Base-by-base conservation (phyloP, 2,113 vertebrate species). In the Lepus europaeus region DNA sequence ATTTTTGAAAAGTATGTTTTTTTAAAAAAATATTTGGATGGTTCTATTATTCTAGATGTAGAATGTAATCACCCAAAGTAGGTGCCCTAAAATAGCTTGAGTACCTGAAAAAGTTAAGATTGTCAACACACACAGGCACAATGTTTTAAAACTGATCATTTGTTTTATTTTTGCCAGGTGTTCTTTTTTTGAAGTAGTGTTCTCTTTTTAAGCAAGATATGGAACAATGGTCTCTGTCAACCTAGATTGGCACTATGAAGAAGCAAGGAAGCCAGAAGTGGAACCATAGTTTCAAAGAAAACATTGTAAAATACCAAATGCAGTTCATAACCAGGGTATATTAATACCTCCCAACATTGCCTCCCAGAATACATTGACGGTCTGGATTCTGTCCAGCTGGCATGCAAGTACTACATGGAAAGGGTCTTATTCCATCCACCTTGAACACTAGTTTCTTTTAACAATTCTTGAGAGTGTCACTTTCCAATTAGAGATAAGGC, bases 101-200 rank as follows among this genome's bases (percentile, higher is more conserved):
- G 69, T 91, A 80, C 31, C 76, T 89, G 51, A 53, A 92, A 72
- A 79, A 49, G 77, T 56, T 61, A 79, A 80, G 45, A 74, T 92
- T 63, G 39, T 81, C 63, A 94, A 72, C 45, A 78, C 17, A 70
- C n/a, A 31, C 27, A 78, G 17, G 33, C 78, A 92, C n/a, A 70
- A 19, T 88, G 73, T 76, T 96, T 94, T 90, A 92, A 96, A 89
- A 86, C 73, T 36, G 69, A 51, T 82, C 22, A 36, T 36, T 81
- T 84, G 36, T 85, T 94, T 95, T 91, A 61, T 86, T 94, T 92
- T 85, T 80, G 51, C 93, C 81, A 84, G 79, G 53, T 91, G 45
- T 14, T 86, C 10, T 29, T 87, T 80, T 85, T 97, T 92, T 93
- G 88, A 96, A 96, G 59, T 81, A 66, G 16, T 87, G 70, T 94